Evolutionary conservation across 2,797 vertebrate genomes (phyloP).

Genomic region (Brachyrhaphis roseni): DNA sequence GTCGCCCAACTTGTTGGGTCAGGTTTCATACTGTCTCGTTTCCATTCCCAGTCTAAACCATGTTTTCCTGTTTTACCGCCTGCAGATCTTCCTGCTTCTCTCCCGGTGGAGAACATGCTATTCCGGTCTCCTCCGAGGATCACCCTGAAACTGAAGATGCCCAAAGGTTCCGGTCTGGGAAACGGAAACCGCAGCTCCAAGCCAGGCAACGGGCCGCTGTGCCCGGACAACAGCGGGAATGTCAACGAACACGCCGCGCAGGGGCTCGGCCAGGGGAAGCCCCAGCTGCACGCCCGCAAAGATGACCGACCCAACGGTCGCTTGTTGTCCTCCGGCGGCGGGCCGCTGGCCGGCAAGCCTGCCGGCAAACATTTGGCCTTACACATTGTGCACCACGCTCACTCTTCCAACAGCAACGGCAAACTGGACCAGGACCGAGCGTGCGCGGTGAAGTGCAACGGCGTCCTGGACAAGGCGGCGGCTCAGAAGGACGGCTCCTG

Average conservation of each 20-base stretch:
- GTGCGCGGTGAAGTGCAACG: slow-evolving; percentile 81
- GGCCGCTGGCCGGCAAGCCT: slow-evolving; percentile 60
- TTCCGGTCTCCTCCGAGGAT: slow-evolving; percentile 93
- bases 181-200: slow-evolving; percentile 85
- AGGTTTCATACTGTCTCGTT: not conserved
- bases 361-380: slow-evolving; percentile 87
- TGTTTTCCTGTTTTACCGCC: not conserved
- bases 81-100: slow-evolving; percentile 87
- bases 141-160: slow-evolving; percentile 97
- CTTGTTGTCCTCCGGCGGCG: slow-evolving; percentile 51
- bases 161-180: slow-evolving; percentile 82
- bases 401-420: slow-evolving; percentile 86
- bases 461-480: slow-evolving; percentile 80
- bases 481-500: slow-evolving; percentile 87
- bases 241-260: slow-evolving; percentile 65
- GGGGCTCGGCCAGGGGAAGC: slow-evolving; percentile 83
- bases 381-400: slow-evolving; percentile 88
- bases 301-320: slow-evolving; percentile 87
- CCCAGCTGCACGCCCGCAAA: slow-evolving; percentile 80
- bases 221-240: slow-evolving; percentile 82
- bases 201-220: slow-evolving; percentile 84
- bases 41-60: not conserved
- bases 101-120: slow-evolving; percentile 86
- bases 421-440: slow-evolving; percentile 81
- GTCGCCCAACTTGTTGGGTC: not conserved